A percentile compares a stretch with the other conserved stretches of the same genome.
Conservation (phyloP, 1,140 invertebrate species). For the Leptopilina boulardi region DNA sequence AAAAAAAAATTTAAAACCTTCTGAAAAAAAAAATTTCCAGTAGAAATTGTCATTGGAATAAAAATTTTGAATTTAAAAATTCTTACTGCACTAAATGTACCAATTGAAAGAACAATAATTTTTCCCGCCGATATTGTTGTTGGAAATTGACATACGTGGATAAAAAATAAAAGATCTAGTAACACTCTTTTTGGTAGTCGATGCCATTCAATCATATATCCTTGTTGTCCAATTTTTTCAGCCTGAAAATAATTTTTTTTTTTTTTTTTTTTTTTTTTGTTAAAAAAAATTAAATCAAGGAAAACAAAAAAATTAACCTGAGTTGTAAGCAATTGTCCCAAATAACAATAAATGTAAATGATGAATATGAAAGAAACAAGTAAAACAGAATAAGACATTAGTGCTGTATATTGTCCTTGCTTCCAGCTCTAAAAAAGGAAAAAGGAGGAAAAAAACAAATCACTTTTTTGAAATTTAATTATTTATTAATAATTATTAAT, state of each 20-base stretch:
- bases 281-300: neutral
- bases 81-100: slow-evolving; percentile 44
- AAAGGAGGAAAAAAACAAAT: too few relatives aligned
- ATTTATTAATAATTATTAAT: too few relatives aligned
- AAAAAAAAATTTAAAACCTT: too few relatives aligned
- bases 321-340: slow-evolving; percentile 34
- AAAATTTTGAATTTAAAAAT: neutral
- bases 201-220: slow-evolving; percentile 60
- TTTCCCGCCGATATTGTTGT: slow-evolving; percentile 58
- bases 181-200: slow-evolving; percentile 45
- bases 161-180: slow-evolving; percentile 53
- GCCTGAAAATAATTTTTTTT: slow-evolving; percentile 40
- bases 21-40: too few relatives aligned
- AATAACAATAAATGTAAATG: slow-evolving; percentile 42
- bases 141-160: slow-evolving; percentile 51
- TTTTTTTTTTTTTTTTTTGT: neutral
- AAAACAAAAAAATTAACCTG: slow-evolving; percentile 26
- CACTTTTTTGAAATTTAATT: too few relatives aligned
- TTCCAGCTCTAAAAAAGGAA: neutral
- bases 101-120: slow-evolving; percentile 47
- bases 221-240: slow-evolving; percentile 46
- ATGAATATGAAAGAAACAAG: neutral
- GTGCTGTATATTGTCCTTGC: neutral
- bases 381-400: neutral
- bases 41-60: neutral